Evolutionary conservation across 2,113 vertebrate genomes (phyloP), one percentile per base, ranked within the genome.

Genomic region (Channa maculata): DNA sequence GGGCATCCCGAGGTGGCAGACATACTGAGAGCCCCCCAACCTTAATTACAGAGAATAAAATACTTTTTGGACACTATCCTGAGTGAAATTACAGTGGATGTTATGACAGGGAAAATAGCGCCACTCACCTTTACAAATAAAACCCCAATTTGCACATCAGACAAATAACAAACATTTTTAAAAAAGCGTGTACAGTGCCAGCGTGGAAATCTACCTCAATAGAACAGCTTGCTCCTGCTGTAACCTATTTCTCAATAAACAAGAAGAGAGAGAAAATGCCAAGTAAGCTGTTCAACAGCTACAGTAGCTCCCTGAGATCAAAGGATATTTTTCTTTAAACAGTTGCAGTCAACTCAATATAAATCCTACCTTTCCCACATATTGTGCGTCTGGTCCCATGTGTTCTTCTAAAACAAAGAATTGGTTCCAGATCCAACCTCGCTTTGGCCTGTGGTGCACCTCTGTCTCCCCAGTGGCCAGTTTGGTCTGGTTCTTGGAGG

Each of bases 391-490:
- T 65, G 97, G 94, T 92, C 98, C 98, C 90, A 99, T 95, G 74
- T 99, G 97, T 93, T 99, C 98, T 96, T 99, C 98, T 97, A 99
- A 97, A 96, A 99, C 97, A 95, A 99, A 99, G 96, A 99, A 99
- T 93, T 99, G 98, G 92, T 99, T 99, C 98, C 98, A 99, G 80
- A 99, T 98, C 98, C 98, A 99, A 92, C 97, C 98, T 4, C 98
- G 95, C 86, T 99, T 99, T 14, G 97, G 98, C 75, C 97, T 95
- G 92, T 99, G 98, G 91, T 99, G 98, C 13, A 99, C 96, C 95
- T 99, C 97, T 10, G 95, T 97, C 93, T 98, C 96, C 0, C 95
- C 96, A 55, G 96, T 96, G 63, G 89, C 58, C 76, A 96, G 91
- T 84, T 94, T 96, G 78, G 96, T 99, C 93, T 96, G 96, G 86